Evolutionary conservation across 2,888 invertebrate genomes (phyloP), one percentile per base, ranked within the genome.

Genomic region (Linyphia triangularis): DNA sequence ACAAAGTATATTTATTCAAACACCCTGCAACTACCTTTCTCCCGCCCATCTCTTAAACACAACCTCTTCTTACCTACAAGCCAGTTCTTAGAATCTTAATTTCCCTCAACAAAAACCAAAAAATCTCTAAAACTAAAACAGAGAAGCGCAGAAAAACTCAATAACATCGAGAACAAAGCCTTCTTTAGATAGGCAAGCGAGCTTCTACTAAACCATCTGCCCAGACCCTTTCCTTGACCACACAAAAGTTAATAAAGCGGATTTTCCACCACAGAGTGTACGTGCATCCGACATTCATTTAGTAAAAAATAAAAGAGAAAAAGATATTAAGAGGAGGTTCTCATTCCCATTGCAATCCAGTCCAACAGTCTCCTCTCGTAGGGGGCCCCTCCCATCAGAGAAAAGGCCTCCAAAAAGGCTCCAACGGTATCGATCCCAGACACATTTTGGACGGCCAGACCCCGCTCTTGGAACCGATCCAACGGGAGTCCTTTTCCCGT

Each of bases 371-470:
- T 77, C 77, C 77, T n/a, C 16, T n/a, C n/a, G 72, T 57, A 28
- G 19, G 59, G 81, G 61, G 82, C 82, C 82, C 82, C 82, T 82
- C 82, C 82, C 82, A 63, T 59, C 37, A 61, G 63, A 72, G 59
- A 70, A 26, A n/a, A 43, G 24, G 22, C 28, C 16, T 24, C 57
- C 28, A 57, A 24, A 30, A 37, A 59, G 82, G 72, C 82, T 72
- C 82, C 72, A 9, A 5, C 28, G 10, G 40, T 82, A 82, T 82
- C 82, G 82, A 82, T 82, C 82, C 43, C 43, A 72, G 61, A 24
- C 82, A 72, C 70, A 82, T 82, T 82, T 82, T 82, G 72, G 82
- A 82, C 82, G 82, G 72, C 82, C 70, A 82, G 82, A 82, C 82
- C 81, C 82, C 51, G 51, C 40, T 28, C 33, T 82, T 82, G 82